Evolutionary conservation across 2,888 invertebrate species (phyloP), one percentile per base, ranked within the genome.

Genomic region (Agrotis ipsilon): DNA sequence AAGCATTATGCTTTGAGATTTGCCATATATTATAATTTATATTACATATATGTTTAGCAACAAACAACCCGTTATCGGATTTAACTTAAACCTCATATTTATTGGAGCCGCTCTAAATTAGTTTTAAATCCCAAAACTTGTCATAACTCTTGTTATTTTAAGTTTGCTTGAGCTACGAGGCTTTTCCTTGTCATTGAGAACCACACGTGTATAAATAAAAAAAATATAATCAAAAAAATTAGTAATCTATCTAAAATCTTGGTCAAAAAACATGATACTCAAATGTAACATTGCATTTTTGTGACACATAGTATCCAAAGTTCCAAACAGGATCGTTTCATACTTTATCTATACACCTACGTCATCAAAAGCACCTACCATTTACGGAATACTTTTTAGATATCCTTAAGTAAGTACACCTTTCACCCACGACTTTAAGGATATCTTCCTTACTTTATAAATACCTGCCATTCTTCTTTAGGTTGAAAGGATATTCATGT

Each of bases 351-450:
- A 66, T 24, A 46, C 27, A 51, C 75, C 27, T 21, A 43, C 43
- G 19, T 7, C 18, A n/a, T 46, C 21, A n/a, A 24, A 39, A 0
- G 1, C 27, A 27, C 3, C 43, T 19, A 14, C 7, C 1, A 45
- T 49, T 43, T 49, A 51, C 7, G 0, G 45, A 51, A 69, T 71
- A 46, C 18, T 7, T 61, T 72, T 14, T 63, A 63, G 4, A 9
- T 54, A 54, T 24, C 51, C 27, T 61, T 39, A 0, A 3, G 54
- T 27, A 54, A 27, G 2, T n/a, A 24, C 51, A 55, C 66, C 24
- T 57, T 48, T 43, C 24, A 57, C 69, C 80, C 80, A 80, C 80
- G 52, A 2, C 6, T 52, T 21, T 58, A n/a, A n/a, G 39, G 7
- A 39, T 3, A 19, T 0, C 14, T 16, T 52, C 49, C 49, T 24